Conservation (phyloP, 2,797 vertebrate species). For the Tragopan temminckii region DNA sequence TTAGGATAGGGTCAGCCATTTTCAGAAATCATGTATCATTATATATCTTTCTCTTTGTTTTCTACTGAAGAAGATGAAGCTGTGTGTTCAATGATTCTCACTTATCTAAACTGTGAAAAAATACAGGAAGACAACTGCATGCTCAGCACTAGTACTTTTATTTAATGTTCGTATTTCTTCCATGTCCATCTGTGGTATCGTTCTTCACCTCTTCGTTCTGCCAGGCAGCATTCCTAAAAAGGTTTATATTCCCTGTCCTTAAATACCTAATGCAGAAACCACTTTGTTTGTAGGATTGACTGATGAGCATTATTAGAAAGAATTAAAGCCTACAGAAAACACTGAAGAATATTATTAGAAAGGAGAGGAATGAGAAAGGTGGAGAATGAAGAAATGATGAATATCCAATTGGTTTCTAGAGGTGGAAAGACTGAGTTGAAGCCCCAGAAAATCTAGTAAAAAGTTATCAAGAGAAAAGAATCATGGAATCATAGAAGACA, state of each 20-base stretch:
- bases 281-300: background rate
- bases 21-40: background rate
- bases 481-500: no score
- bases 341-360: background rate
- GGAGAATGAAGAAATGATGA: background rate
- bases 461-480: background rate
- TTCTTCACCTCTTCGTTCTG: background rate
- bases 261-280: background rate
- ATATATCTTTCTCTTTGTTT: background rate
- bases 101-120: background rate
- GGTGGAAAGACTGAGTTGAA: background rate
- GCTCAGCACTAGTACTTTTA: background rate
- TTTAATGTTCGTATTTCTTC: background rate
- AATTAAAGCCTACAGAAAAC: background rate
- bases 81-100: background rate
- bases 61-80: background rate
- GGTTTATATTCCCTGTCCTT: rapidly evolving
- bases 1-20: background rate
- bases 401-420: background rate
- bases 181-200: rapidly evolving
- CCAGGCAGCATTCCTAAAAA: background rate
- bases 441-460: background rate
- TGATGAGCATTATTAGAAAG: background rate
- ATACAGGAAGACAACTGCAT: background rate
- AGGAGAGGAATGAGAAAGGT: background rate